Base-by-base conservation (phyloP, 2,888 invertebrate species). In the Perizoma flavofasciatum region DNA sequence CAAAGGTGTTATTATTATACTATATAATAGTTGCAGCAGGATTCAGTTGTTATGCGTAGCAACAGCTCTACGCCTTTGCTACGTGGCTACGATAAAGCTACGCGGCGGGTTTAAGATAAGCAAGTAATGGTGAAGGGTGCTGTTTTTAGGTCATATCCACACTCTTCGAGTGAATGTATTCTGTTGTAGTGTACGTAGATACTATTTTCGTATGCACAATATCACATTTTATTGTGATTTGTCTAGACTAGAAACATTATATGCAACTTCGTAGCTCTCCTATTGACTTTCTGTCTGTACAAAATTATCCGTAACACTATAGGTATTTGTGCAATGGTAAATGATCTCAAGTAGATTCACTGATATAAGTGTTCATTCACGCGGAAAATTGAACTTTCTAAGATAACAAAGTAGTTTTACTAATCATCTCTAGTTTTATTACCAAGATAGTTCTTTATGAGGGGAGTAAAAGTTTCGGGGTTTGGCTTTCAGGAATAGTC, bases 311-410 rank as follows among this genome's bases (percentile, higher is more conserved):
- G 11, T 8, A 10, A 46, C 45, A 11, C 5, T 33, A 34, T 49
- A 50, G n/a, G 6, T 50, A 41, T 50, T 4, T n/a, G 43, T 52
- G 52, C 48, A 53, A 49, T 46, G 49, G 53, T 53, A 44, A 52
- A 55, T 49, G 46, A 49, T 49, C 49, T 57, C 59, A 54, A 54
- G 40, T 35, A 56, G 51, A 48, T 43, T 52, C 45, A 53, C 56
- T 59, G 65, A 68, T 67, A 63, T 69, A 66, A 22, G 22, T 3
- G 72, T 70, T 70, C 59, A 63, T 71, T 73, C 69, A 52, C 57
- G 65, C 51, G 66, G 70, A 73, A 74, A 75, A 74, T 74, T 67
- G 59, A 66, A 61, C 59, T 62, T 55, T 50, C 43, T 37, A 54
- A 49, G 55, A 50, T 58, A 56, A 33, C 34, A 46, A 49, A 10